These are phyloP conservation scores for Brachyopa scutellaris DNA, from an alignment of 2,888 invertebrate species.

Conservation along the genomic window DNA sequence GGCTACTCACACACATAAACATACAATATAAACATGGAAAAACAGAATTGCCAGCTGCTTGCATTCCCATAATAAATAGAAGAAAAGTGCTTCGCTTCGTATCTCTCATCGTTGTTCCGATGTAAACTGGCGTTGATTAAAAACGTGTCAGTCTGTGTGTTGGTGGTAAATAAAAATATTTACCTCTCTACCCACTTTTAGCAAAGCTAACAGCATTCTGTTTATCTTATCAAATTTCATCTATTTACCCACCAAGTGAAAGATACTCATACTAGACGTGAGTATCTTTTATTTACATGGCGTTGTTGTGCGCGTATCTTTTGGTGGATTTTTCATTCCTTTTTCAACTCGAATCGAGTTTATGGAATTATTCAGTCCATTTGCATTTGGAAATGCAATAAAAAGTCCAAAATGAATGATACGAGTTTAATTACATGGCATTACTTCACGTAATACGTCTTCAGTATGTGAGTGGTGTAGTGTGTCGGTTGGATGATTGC, in stretches of 20 bases:
- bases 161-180: conserved; percentile 33
- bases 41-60: conserved; percentile 62
- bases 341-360: neutral
- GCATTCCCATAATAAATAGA: conserved; percentile 41
- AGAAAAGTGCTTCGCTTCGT: too few species aligned
- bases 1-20: conserved; percentile 2
- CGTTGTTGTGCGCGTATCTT: conserved; percentile 16
- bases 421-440: conserved; percentile 56
- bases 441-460: conserved; percentile 56
- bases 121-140: conserved; percentile 31
- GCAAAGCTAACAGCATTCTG: conserved; percentile 9
- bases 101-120: conserved; percentile 13
- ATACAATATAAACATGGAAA: neutral
- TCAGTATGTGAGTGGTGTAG: neutral
- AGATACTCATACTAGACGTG: conserved; percentile 18
- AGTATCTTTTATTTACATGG: too few species aligned
- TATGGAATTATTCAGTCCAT: neutral
- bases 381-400: conserved; percentile 27
- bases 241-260: conserved; percentile 23
- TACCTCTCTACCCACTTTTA: conserved; percentile 33
- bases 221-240: conserved; percentile 62
- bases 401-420: conserved; percentile 25
- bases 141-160: too few species aligned
- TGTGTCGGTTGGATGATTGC: conserved; percentile 18
- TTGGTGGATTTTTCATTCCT: neutral